Percentiles rank a stretch among this genome's conserved stretches.
phyloP scores from a whole-genome alignment of 2,113 vertebrate genomes.

The Cyanoderma ruficeps region DNA sequence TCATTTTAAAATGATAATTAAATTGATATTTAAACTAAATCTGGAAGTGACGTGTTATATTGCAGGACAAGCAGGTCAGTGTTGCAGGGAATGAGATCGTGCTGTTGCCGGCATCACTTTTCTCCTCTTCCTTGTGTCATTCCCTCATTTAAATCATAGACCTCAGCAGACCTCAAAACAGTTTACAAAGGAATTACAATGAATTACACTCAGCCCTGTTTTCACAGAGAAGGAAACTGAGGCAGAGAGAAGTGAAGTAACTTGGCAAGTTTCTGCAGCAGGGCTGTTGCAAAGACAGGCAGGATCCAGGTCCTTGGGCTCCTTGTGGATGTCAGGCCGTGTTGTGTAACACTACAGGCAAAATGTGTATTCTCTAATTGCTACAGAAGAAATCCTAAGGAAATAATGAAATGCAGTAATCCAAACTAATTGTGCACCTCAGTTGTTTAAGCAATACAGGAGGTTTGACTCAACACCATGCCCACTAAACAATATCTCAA shows the following conservation, averaged over 20 bases:
- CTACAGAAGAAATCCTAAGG: not conserved
- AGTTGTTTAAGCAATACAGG: not conserved
- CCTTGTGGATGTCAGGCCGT: accelerated
- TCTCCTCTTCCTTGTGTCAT: not conserved
- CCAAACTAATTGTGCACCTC: not conserved
- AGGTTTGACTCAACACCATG: not conserved
- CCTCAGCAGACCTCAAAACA: not conserved
- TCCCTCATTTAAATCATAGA: not conserved
- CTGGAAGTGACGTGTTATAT: not conserved
- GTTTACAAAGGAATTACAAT: not conserved
- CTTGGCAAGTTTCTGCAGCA: not conserved
- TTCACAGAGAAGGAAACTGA: conserved; percentile 24
- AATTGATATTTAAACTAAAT: not conserved
- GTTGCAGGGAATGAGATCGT: not conserved
- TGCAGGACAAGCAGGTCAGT: not conserved
- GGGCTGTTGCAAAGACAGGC: not conserved
- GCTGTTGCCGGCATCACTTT: not conserved
- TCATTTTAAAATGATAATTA: not conserved
- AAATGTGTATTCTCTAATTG: not conserved
- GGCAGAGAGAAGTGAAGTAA: not conserved
- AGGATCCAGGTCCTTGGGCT: not conserved
- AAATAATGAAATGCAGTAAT: not conserved
- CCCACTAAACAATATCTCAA: not conserved
- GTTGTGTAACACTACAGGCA: not conserved
- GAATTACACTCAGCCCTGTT: not conserved